Evolutionary conservation across 2,888 invertebrate species (phyloP).

Genomic region (Stenichneumon culpator): DNA sequence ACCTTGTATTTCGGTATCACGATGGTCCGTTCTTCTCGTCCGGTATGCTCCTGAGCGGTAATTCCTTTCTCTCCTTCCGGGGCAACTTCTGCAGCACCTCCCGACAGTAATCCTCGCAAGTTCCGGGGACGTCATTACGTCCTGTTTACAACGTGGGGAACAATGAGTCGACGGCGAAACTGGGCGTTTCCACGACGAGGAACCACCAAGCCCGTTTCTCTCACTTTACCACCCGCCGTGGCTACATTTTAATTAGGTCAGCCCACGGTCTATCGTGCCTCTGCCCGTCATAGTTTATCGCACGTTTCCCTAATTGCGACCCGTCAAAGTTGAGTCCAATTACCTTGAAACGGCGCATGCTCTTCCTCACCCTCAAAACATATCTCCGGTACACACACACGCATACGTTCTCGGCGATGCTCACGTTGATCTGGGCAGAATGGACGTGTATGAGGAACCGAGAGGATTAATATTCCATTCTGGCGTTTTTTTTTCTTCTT

Average conservation of each 20-base stretch:
- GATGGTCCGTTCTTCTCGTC: background rate
- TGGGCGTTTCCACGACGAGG: slow-evolving; percentile 54
- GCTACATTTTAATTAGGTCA: slow-evolving; percentile 75
- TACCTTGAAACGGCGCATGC: slow-evolving; percentile 55
- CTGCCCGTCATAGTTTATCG: slow-evolving; percentile 69
- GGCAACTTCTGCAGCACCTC: background rate
- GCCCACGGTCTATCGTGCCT: slow-evolving; percentile 59
- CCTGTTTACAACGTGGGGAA: slow-evolving; percentile 68
- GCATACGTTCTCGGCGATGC: slow-evolving; percentile 24
- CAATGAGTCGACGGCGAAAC: slow-evolving; percentile 65
- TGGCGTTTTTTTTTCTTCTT: background rate
- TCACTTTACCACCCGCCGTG: slow-evolving; percentile 40
- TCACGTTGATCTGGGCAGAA: slow-evolving; percentile 36
- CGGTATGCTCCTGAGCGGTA: background rate
- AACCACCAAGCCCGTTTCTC: slow-evolving; percentile 36
- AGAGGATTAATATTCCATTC: slow-evolving; percentile 10
- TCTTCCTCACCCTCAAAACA: slow-evolving; percentile 31
- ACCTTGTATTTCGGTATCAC: background rate
- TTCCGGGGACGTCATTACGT: slow-evolving; percentile 68
- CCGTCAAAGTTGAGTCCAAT: slow-evolving; percentile 67
- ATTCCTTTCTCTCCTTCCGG: slow-evolving; percentile 8
- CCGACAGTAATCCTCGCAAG: background rate
- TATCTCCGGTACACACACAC: slow-evolving; percentile 28
- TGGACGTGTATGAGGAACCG: slow-evolving; percentile 3
- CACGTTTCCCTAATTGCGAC: slow-evolving; percentile 69